A percentile compares a stretch with the other conserved stretches of the same genome.
phyloP scores from a whole-genome alignment of 2,888 invertebrate species.

The Caradrina clavipalpis region DNA sequence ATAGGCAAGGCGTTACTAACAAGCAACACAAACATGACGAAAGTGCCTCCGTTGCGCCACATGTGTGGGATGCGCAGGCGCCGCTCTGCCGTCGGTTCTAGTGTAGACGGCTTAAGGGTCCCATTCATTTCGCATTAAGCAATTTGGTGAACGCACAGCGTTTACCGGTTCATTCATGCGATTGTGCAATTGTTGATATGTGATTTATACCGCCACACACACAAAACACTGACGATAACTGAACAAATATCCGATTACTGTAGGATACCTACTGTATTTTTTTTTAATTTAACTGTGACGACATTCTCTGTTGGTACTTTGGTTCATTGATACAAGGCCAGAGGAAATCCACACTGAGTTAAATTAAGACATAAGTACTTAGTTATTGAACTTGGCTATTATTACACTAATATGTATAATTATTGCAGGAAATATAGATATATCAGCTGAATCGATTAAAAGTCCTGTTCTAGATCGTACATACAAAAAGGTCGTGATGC shows the following conservation, averaged over 20 bases:
- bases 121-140: slow-evolving; percentile 90
- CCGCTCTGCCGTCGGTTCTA: slow-evolving; percentile 78
- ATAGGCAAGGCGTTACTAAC: slow-evolving; percentile 84
- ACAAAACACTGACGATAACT: slow-evolving; percentile 66
- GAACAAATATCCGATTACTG: slow-evolving; percentile 37
- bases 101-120: slow-evolving; percentile 83
- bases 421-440: slow-evolving; percentile 62
- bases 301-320: slow-evolving; percentile 22
- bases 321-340: slow-evolving; percentile 61
- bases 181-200: slow-evolving; percentile 80
- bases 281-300: slow-evolving; percentile 29
- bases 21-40: slow-evolving; percentile 86
- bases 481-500: slow-evolving; percentile 70
- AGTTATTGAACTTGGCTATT: neutral
- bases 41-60: slow-evolving; percentile 89
- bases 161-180: slow-evolving; percentile 88
- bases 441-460: slow-evolving; percentile 62
- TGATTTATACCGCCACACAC: slow-evolving; percentile 70
- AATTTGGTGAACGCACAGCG: slow-evolving; percentile 87
- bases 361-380: slow-evolving; percentile 42
- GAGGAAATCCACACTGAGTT: slow-evolving; percentile 59
- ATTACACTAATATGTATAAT: slow-evolving; percentile 34
- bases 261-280: slow-evolving; percentile 12
- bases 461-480: slow-evolving; percentile 68
- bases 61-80: slow-evolving; percentile 89